Conservation (phyloP, 2,797 vertebrate species). For the Chloroceryle inda region DNA sequence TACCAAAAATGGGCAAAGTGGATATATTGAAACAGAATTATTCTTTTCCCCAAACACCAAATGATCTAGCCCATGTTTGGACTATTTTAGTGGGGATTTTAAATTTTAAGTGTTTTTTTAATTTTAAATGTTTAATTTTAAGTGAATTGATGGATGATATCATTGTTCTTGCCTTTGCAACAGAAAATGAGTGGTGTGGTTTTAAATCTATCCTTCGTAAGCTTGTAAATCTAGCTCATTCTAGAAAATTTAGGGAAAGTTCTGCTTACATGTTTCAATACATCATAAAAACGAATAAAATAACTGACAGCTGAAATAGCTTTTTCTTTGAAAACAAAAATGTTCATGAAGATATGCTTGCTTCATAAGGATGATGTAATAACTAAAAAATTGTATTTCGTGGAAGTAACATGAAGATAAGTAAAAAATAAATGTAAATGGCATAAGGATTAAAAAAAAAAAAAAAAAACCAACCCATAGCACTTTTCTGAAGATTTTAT, state of each 20-base stretch:
- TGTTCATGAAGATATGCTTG: neutral
- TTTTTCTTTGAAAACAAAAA: neutral
- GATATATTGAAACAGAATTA: neutral
- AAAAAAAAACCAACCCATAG: too few relatives aligned
- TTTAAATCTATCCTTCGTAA: neutral
- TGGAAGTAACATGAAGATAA: neutral
- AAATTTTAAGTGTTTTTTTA: rapidly evolving
- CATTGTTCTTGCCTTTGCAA: neutral
- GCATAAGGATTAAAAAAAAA: neutral
- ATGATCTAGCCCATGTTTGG: neutral
- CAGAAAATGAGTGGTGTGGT: neutral
- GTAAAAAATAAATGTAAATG: neutral
- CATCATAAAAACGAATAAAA: neutral
- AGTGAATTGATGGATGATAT: neutral
- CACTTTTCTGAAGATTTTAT: neutral
- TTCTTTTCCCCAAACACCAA: neutral
- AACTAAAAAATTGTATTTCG: neutral
- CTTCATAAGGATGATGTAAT: neutral
- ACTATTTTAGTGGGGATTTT: neutral
- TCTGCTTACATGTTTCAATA: neutral
- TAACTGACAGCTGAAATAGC: neutral
- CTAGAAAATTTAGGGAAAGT: neutral
- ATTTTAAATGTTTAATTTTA: rapidly evolving
- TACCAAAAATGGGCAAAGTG: neutral
- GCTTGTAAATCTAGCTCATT: neutral